phyloP scores from a whole-genome alignment of 2,797 vertebrate species.

The Brotula barbata region DNA sequence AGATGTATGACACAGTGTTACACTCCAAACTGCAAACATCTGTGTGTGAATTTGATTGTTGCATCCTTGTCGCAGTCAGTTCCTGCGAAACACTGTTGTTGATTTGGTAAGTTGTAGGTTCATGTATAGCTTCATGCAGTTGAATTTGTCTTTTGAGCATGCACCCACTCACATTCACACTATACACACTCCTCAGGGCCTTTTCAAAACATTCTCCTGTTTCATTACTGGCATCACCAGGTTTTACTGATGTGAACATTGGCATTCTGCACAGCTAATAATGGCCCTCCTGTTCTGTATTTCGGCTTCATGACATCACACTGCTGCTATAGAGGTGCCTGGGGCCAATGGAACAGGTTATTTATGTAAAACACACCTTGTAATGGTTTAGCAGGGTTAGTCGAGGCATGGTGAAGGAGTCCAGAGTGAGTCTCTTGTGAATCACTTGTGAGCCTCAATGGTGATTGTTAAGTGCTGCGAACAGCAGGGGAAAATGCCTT shows the following conservation, averaged over 20 bases:
- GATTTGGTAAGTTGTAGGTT: constrained; percentile 44
- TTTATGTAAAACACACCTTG: constrained; percentile 54
- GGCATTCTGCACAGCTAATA: constrained; percentile 49
- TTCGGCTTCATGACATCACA: constrained; percentile 67
- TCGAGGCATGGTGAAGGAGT: not conserved
- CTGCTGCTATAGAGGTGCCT: constrained; percentile 32
- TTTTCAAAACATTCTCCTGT: constrained; percentile 60
- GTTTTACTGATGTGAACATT: constrained; percentile 66
- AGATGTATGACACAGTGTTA: constrained; percentile 39
- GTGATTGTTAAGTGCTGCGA: constrained; percentile 28
- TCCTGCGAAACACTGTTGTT: constrained; percentile 19
- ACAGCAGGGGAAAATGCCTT: not conserved
- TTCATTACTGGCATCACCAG: constrained; percentile 59
- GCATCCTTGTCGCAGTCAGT: constrained; percentile 27
- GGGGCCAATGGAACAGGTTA: constrained; percentile 51
- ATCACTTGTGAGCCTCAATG: constrained; percentile 32
- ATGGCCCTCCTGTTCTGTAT: constrained; percentile 63
- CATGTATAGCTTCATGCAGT: constrained; percentile 24
- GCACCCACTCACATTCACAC: constrained; percentile 3
- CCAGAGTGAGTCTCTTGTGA: constrained; percentile 23
- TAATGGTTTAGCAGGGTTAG: constrained; percentile 37
- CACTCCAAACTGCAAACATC: constrained; percentile 45
- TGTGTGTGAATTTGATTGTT: constrained; percentile 54
- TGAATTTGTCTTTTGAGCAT: constrained; percentile 28
- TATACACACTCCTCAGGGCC: constrained; percentile 24